Base-by-base conservation (phyloP, 2,797 vertebrate genomes). In the Catostomus latipinnis region DNA sequence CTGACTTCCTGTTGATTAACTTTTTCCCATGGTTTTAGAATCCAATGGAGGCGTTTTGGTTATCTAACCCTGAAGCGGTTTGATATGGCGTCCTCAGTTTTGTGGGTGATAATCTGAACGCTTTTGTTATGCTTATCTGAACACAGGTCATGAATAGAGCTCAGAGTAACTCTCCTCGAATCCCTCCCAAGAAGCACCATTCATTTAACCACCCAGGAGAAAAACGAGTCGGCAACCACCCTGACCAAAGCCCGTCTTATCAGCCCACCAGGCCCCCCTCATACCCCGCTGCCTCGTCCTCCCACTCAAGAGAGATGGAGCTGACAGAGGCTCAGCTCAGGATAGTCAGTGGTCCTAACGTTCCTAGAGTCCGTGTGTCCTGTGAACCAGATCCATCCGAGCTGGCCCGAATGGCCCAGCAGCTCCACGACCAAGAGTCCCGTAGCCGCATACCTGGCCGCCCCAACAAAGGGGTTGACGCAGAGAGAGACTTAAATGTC, bases 101-200 rank as follows among this genome's bases (percentile, higher is more conserved):
- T 76, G 34, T 45, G 49, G 63, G 8, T 69, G 45, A 34, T 54
- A 12, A 9, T 62, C 70, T 65, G 82, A 46, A 76, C 8, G 3
- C 45, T 50, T 75, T 71, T 70, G 46, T 74, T 71, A 79, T 81
- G 76, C 76, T 67, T 14, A 58, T 77, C 22, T 86, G 74, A 80
- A 87, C 84, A 65, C 91, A 95, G 93, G 93, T 94, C 88, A 92
- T 94, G 90, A 91, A 87, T 76, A 88, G 85, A 62, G 92, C 91
- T 86, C 91, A 95, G 93, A 95, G 93, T 93, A 96, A 95, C 89
- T 95, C 85, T 0, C 90, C 93, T 66, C 82, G 94, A 86, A 80
- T 96, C 88, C 90, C 91, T 79, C 54, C 93, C 84, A 93, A 95
- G 92, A 92, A 92, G 81, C 85, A 93, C 83, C 87, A 90, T 83